Evolutionary conservation across 1,140 invertebrate species (phyloP), one percentile per base, ranked within the genome.

Genomic region (Lysiphlebus fabarum): DNA sequence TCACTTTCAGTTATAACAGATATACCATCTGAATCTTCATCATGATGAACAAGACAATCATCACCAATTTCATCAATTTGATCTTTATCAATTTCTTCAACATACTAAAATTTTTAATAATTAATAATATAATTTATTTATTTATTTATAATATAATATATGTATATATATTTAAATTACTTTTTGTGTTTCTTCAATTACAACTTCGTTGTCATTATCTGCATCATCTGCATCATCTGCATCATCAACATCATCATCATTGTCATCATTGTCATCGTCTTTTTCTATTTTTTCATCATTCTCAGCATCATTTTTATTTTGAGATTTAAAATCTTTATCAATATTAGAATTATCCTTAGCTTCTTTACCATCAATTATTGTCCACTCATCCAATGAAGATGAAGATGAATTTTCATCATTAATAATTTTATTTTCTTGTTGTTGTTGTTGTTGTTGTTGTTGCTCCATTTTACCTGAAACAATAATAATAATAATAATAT

Each of bases 1-100:
- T 64, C 62, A 43, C 50, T 57, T n/a, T 64, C 62, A 26, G 58
- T 57, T 54, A 64, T 61, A 26, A 61, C 59, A 38, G 62, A 61
- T 36, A 61, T 54, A 2, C 59, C 58, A 50, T 61, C 62, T 12
- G 62, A 64, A 17, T 60, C 58, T 26, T 64, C 56, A 38, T 64
- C 48, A n/a, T 47, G 56, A 11, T 14, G 34, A 5, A 7, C 14
- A n/a, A 36, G n/a, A n/a, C 37, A 36, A 12, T n/a, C 54, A 33
- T n/a, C 43, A n/a, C 10, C 37, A 17, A 5, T 44, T 14, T 36
- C 43, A 9, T 41, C 26, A 51, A 7, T 34, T 51, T 36, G 14
- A 51, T 51, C 12, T 37, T 36, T 34, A 37, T 36, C 7, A 51
- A 37, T 34, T 5, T 36, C 49, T 51, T 7, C 7, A 49, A 12